phyloP scores from a whole-genome alignment of 1,140 invertebrate genomes.

The Aphis craccivora region DNA sequence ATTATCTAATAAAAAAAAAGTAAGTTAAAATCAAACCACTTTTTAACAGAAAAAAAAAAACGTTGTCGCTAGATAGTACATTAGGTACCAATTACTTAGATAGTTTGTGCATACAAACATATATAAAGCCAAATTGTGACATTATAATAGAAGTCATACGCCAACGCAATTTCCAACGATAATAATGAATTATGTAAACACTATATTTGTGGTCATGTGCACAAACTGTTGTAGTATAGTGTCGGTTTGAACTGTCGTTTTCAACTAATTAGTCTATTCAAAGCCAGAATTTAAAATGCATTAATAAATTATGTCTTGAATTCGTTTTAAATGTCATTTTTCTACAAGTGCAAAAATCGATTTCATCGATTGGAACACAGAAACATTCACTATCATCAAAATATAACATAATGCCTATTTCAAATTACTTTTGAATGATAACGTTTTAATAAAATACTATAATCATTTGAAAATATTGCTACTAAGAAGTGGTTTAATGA shows the following conservation, averaged over 20 bases:
- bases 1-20: not conserved
- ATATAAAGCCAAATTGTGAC: not conserved
- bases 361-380: not conserved
- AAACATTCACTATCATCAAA: not conserved
- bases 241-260: not conserved
- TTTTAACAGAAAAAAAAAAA: not conserved
- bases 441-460: not conserved
- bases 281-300: not conserved
- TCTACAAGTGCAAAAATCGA: not conserved
- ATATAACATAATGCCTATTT: not conserved
- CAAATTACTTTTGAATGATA: not conserved
- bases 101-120: not conserved
- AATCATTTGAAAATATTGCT: not conserved
- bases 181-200: not conserved
- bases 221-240: not conserved
- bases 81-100: not conserved
- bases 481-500: not conserved
- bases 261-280: not conserved
- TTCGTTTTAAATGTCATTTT: not conserved
- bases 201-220: not conserved
- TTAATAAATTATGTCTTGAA: not conserved
- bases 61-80: not conserved
- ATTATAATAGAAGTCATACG: not conserved
- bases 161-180: not conserved
- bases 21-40: not conserved